phyloP scores from a whole-genome alignment of 2,797 vertebrate genomes.

The Danio aesculapii region DNA sequence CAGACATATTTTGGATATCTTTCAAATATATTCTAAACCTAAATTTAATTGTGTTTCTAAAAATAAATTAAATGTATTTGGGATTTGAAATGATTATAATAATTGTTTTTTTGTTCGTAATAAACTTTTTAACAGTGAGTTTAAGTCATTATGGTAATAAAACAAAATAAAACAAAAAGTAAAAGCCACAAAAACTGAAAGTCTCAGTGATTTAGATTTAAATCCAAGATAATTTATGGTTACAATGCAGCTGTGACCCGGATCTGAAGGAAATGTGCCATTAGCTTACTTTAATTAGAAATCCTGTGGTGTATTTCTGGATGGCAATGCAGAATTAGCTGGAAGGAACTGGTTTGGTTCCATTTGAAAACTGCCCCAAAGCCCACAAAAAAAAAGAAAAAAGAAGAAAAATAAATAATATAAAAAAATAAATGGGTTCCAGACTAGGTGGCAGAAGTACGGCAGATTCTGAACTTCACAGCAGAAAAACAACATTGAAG shows the following conservation, averaged over 20 bases:
- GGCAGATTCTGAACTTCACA: not conserved
- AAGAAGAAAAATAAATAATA: no score
- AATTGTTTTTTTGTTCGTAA: not conserved
- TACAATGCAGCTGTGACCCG: slow-evolving; percentile 9
- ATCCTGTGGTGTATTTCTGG: slow-evolving; percentile 1
- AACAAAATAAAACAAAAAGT: not conserved
- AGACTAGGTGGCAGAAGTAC: slow-evolving; percentile 32
- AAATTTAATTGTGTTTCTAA: not conserved
- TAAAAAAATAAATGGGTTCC: slow-evolving; percentile 29
- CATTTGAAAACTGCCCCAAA: slow-evolving; percentile 1
- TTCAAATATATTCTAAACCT: not conserved
- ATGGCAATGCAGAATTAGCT: not conserved
- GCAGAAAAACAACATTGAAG: not conserved
- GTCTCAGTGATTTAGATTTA: not conserved
- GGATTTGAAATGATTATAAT: not conserved
- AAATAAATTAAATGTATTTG: not conserved
- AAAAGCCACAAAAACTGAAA: not conserved
- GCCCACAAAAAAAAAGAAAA: slow-evolving; percentile 11
- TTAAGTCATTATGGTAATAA: not conserved
- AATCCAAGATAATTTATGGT: not conserved
- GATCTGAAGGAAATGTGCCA: slow-evolving; percentile 14
- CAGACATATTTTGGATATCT: not conserved
- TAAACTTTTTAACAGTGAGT: not conserved
- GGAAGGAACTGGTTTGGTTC: not conserved
- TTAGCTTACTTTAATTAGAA: slow-evolving; percentile 28